Percentiles rank a stretch among this genome's conserved stretches.
Evolutionary conservation across 2,797 vertebrate genomes (phyloP).

Genomic region (Strix occidentalis): DNA sequence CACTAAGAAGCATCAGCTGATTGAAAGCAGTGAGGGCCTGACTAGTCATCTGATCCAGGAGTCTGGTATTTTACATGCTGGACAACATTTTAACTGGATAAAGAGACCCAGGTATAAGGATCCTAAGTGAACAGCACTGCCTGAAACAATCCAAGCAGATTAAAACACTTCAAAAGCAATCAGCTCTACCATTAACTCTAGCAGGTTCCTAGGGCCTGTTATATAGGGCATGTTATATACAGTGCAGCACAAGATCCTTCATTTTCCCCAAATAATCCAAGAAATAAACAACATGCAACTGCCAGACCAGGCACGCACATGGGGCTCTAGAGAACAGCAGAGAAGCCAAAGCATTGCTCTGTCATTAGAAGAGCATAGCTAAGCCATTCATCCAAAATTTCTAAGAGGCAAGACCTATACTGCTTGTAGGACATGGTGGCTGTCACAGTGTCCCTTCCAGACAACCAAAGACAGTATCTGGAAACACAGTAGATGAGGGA

Average conservation of each 20-base stretch:
- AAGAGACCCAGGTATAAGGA: background rate
- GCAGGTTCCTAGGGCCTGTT: background rate
- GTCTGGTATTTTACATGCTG: background rate
- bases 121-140: background rate
- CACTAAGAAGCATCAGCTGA: background rate
- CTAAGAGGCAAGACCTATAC: background rate
- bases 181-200: background rate
- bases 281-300: background rate
- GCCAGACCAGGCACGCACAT: accelerated
- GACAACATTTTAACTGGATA: background rate
- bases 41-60: background rate
- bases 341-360: background rate
- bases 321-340: background rate
- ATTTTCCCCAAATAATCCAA: background rate
- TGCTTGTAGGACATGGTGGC: background rate
- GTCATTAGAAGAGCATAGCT: background rate
- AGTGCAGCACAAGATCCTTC: background rate
- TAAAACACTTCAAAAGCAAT: background rate
- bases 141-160: background rate
- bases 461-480: background rate
- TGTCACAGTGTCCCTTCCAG: background rate
- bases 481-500: background rate
- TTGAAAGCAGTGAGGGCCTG: background rate
- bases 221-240: no score
- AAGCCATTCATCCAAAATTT: background rate